Evolutionary conservation across 2,797 vertebrate species (phyloP).

Genomic region (Diglossa cyanea): DNA sequence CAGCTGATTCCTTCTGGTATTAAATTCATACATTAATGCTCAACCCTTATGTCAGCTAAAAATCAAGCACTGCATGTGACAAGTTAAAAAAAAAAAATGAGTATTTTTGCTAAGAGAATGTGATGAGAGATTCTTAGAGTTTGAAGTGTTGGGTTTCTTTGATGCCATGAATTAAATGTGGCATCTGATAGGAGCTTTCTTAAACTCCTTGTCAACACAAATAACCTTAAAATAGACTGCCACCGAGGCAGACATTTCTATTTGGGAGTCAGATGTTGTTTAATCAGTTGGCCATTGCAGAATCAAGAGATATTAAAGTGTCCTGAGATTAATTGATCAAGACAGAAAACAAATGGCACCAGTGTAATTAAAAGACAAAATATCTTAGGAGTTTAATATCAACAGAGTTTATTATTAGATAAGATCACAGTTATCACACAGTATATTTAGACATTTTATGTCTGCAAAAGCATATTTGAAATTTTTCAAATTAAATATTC

Average conservation of each 20-base stretch:
- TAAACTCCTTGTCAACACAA: slow-evolving; percentile 57
- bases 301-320: slow-evolving; percentile 30
- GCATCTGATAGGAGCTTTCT: slow-evolving; percentile 32
- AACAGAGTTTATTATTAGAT: not conserved
- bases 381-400: not conserved
- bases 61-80: not conserved
- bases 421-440: not conserved
- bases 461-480: not conserved
- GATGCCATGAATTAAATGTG: slow-evolving; percentile 8
- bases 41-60: not conserved
- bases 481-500: not conserved
- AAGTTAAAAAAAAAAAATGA: not conserved
- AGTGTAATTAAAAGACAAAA: not conserved
- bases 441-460: not conserved
- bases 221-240: slow-evolving; percentile 15
- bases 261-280: slow-evolving; percentile 20
- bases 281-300: not conserved
- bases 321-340: slow-evolving; percentile 22
- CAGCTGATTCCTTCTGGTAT: not conserved
- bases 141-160: slow-evolving; percentile 24
- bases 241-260: not conserved
- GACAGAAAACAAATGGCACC: slow-evolving; percentile 23
- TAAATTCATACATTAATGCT: not conserved
- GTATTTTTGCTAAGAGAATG: not conserved
- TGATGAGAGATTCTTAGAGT: not conserved